Evolutionary conservation across 1,140 invertebrate genomes (phyloP), one percentile per base, ranked within the genome.

Genomic region (Orius laevigatus): DNA sequence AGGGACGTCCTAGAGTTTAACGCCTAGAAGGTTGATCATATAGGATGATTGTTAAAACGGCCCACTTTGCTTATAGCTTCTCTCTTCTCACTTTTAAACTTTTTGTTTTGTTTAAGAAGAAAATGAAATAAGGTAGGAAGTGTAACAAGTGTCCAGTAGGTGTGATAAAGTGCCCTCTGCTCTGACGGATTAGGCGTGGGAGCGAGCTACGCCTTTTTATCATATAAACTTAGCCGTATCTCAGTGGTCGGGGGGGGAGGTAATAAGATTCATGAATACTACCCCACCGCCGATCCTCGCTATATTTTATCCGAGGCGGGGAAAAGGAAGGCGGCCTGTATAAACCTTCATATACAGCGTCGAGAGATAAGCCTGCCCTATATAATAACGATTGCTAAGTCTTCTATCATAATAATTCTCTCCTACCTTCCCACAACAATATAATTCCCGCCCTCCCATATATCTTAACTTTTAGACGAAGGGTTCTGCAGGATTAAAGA

Each of bases 401-500:
- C 53, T 56, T 56, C 55, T 56, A 56, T 56, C 55, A 54, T 56
- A 56, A 56, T 56, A 56, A 56, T 51, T 56, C 52, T 51, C 34
- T 42, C 34, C 20, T 18, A 45, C 45, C 31, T 36, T 43, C 40
- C 46, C 52, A 44, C 51, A 48, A 70, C 67, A 68, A 68, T 70
- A 71, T 74, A 75, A 74, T 73, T 69, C 71, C 70, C 66, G 61
- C 43, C 20, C 25, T 16, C 43, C 69, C 71, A 69, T 76, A 76
- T 75, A 76, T 76, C 74, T 76, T 72, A 75, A 74, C 70, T 75
- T 76, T 73, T 72, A 72, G 70, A 67, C 69, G 69, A 65, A 63
- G 63, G 60, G 62, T 60, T 57, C 57, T 57, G 58, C 58, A 62
- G 74, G 74, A 76, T 76, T 76, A 76, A 75, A 76, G 74, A 76